Evolutionary conservation across 2,888 invertebrate genomes (phyloP).

Genomic region (Platycheirus albimanus): DNA sequence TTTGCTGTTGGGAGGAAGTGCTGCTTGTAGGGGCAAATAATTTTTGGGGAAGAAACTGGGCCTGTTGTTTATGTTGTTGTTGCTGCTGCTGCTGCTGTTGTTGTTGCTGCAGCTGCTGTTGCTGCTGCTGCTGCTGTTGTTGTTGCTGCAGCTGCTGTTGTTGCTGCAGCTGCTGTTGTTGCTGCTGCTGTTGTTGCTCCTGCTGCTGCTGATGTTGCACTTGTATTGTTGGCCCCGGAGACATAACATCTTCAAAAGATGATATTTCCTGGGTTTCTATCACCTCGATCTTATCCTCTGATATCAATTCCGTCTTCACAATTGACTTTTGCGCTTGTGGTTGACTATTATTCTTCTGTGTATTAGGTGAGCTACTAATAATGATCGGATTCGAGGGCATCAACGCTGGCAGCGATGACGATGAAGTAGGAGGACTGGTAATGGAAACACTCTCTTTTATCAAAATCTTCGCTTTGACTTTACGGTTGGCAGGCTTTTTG

Average conservation of each 20-base stretch:
- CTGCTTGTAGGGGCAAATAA: conserved; percentile 21
- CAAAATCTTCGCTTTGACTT: conserved; percentile 76
- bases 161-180: conserved; percentile 21
- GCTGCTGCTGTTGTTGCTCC: conserved; percentile 22
- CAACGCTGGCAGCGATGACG: conserved; percentile 77
- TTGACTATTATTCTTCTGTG: conserved; percentile 34
- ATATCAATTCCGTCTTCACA: conserved; percentile 50
- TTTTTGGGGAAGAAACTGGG: conserved; percentile 40
- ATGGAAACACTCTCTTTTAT: conserved; percentile 47
- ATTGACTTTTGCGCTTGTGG: conserved; percentile 50
- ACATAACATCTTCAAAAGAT: conserved; percentile 32
- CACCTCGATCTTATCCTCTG: conserved; percentile 64
- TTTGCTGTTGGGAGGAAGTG: conserved; percentile 12
- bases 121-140: conserved; percentile 27
- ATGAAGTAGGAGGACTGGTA: conserved; percentile 14
- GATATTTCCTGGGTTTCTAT: conserved; percentile 59
- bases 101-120: conserved; percentile 31
- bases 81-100: conserved; percentile 36
- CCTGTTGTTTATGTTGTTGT: conserved; percentile 29
- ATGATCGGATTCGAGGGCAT: conserved; percentile 78
- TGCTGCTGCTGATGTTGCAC: conserved; percentile 13
- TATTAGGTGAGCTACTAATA: conserved; percentile 69
- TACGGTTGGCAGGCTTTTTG: conserved; percentile 79
- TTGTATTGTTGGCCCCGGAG: conserved; percentile 29
- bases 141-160: conserved; percentile 22